phyloP scores from a whole-genome alignment of 2,888 invertebrate species.

The Cabera pusaria region DNA sequence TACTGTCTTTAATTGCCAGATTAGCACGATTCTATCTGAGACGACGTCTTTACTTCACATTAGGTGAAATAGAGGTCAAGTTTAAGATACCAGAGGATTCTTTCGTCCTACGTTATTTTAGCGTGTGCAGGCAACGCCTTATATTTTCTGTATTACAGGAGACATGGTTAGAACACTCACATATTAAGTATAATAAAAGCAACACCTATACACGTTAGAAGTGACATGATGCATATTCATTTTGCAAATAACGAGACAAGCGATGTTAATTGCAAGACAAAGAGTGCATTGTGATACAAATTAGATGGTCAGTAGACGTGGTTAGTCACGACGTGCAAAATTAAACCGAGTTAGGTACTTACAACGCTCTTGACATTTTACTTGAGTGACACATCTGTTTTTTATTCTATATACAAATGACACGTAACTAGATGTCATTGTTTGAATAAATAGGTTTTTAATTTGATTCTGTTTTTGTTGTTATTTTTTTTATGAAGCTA shows the following conservation, averaged over 20 bases:
- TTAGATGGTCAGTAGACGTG: conserved; percentile 13
- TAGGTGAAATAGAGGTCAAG: no score
- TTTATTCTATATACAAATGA: conserved; percentile 5
- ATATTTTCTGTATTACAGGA: no score
- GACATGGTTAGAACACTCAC: no score
- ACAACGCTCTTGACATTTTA: conserved; percentile 14
- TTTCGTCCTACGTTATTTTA: no score
- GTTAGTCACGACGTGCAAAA: conserved; percentile 13
- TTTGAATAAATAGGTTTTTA: not conserved
- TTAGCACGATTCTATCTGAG: no score
- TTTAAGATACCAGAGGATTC: no score
- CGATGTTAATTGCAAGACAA: conserved; percentile 29
- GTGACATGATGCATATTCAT: conserved; percentile 15
- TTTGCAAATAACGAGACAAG: conserved; percentile 8
- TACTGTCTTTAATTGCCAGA: no score
- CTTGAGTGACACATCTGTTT: conserved; percentile 14
- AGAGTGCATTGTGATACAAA: conserved; percentile 22
- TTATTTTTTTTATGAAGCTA: no score
- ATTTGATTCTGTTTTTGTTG: not conserved
- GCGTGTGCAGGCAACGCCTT: no score
- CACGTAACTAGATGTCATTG: not conserved
- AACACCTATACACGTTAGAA: conserved; percentile 1
- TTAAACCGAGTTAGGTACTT: conserved; percentile 9
- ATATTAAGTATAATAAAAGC: no score
- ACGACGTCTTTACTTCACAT: no score